A percentile compares a stretch with the other conserved stretches of the same genome.
Conservation (phyloP, 2,888 invertebrate species). For the Venusia cambrica region DNA sequence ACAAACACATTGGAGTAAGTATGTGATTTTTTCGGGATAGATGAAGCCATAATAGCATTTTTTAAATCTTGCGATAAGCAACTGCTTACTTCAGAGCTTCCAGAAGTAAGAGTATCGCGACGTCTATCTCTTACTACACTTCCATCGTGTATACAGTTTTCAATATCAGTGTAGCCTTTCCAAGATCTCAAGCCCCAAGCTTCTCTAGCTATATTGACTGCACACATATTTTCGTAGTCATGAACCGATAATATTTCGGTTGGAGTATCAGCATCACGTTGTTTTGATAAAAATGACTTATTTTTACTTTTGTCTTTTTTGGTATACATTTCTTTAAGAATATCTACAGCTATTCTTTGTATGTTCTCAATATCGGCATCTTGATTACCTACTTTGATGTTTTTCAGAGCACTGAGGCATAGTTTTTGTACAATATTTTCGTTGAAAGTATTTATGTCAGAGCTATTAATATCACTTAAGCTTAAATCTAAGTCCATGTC, state of each 20-base stretch:
- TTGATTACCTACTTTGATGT: slow-evolving; percentile 78
- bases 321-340: slow-evolving; percentile 76
- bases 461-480: slow-evolving; percentile 78
- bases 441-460: slow-evolving; percentile 77
- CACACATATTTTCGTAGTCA: slow-evolving; percentile 85
- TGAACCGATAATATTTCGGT: slow-evolving; percentile 82
- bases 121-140: slow-evolving; percentile 82
- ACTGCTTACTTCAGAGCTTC: slow-evolving; percentile 79
- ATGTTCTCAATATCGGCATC: slow-evolving; percentile 79
- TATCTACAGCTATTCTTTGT: slow-evolving; percentile 76
- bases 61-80: slow-evolving; percentile 70
- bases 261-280: slow-evolving; percentile 75
- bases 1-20: slow-evolving; percentile 74
- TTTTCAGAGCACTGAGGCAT: slow-evolving; percentile 75
- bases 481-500: slow-evolving; percentile 78
- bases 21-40: slow-evolving; percentile 65
- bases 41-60: slow-evolving; percentile 68
- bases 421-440: slow-evolving; percentile 79
- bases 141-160: slow-evolving; percentile 83
- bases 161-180: slow-evolving; percentile 84
- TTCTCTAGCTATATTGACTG: slow-evolving; percentile 83
- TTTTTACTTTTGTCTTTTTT: slow-evolving; percentile 72
- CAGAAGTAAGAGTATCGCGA: slow-evolving; percentile 79
- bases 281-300: slow-evolving; percentile 57
- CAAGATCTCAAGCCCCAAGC: slow-evolving; percentile 84